These are phyloP conservation scores for Lampropteryx suffumata DNA, from an alignment of 2,888 invertebrate species.

Conservation along the genomic window DNA sequence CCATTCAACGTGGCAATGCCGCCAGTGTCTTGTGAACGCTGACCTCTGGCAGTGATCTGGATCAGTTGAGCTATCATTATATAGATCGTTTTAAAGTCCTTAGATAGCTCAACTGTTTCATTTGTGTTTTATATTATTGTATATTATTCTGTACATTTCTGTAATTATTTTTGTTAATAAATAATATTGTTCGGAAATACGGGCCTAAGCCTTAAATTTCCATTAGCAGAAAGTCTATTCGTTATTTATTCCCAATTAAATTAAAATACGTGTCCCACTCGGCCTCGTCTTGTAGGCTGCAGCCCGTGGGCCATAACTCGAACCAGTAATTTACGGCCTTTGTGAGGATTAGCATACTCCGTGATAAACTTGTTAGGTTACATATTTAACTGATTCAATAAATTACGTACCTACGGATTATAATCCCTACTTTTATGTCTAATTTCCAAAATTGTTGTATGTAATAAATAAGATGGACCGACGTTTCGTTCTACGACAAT, in stretches of 20 bases:
- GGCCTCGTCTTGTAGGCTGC: slow-evolving; percentile 11
- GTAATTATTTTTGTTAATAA: too few relatives aligned
- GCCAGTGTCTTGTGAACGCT: too few relatives aligned
- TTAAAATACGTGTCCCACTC: slow-evolving; percentile 14
- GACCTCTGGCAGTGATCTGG: too few relatives aligned
- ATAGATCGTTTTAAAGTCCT: too few relatives aligned
- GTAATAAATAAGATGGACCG: background rate
- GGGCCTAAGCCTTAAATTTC: background rate
- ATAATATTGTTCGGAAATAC: too few relatives aligned
- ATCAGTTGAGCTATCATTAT: too few relatives aligned
- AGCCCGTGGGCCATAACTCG: slow-evolving; percentile 15
- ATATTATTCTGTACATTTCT: too few relatives aligned
- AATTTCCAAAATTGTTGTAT: background rate
- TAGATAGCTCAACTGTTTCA: too few relatives aligned
- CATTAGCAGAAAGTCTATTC: slow-evolving; percentile 17
- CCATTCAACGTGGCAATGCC: too few relatives aligned
- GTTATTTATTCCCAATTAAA: slow-evolving; percentile 27
- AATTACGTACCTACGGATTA: background rate
- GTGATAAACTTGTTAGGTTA: slow-evolving; percentile 19
- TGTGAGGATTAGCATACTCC: slow-evolving; percentile 22
- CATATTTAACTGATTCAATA: slow-evolving; percentile 17
- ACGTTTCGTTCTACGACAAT: too few relatives aligned
- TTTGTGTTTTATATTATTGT: too few relatives aligned
- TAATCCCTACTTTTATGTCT: slow-evolving; percentile 14
- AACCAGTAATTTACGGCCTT: slow-evolving; percentile 14